Evolutionary conservation across 2,888 invertebrate species (phyloP), one percentile per base, ranked within the genome.

Genomic region (Pyrrhosoma nymphula): DNA sequence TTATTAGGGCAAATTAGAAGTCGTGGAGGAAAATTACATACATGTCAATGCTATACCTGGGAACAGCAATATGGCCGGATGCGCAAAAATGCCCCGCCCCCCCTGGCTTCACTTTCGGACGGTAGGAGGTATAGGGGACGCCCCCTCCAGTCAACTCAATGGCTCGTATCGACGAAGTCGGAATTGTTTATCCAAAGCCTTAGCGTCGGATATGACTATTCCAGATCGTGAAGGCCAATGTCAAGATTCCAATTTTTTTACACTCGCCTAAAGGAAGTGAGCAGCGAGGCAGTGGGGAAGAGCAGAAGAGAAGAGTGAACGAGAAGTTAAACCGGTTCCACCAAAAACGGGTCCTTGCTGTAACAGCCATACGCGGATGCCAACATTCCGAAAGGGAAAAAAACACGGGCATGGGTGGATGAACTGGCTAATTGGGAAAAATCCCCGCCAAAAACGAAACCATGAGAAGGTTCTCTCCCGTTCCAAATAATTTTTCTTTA

Each of bases 291-390:
- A 18, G 82, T 60, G 35, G 82, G 18, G 75, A 82, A 4, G 47
- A 47, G 47, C 8, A 47, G 47, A 47, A 8, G 75, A 35, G 82
- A 39, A 10, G 47, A 55, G n/a, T 14, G 69, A 47, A 47, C 30
- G 23, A n/a, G 63, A 39, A 14, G 69, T 69, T 69, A 93, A 93
- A 93, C 93, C 93, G 93, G 93, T 93, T 93, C 93, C n/a, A 55
- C 93, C 93, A 3, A 93, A 93, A 93, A 63, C 93, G 75, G 93
- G 93, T 47, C 91, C 63, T 60, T 35, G 23, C 63, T 60, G 39
- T 39, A 91, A 60, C 47, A 69, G 63, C 93, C 75, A 93, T 93
- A 93, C 39, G 69, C 69, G 93, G 63, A 93, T 93, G 47, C 60
- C 39, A 63, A 63, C 91, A 93, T 93, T 93, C 93, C n/a, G 35